Evolutionary conservation across 2,797 vertebrate genomes (phyloP).

Genomic region (Ispidina lecontei): DNA sequence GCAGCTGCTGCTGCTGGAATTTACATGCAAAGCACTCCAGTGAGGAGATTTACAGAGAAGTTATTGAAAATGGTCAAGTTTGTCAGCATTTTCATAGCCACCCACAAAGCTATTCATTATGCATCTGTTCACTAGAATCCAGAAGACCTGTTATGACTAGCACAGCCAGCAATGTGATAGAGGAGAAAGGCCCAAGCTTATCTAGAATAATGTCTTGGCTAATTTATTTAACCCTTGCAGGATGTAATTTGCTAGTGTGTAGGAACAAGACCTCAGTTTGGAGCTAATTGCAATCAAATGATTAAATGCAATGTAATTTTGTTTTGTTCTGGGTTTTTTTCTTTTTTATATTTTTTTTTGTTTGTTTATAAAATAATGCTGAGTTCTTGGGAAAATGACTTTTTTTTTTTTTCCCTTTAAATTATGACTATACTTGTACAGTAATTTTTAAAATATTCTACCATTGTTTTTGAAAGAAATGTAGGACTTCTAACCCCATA

Average conservation of each 20-base stretch:
- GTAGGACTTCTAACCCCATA: neutral
- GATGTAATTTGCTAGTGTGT: neutral
- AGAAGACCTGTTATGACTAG: slow-evolving; percentile 9
- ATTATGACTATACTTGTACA: neutral
- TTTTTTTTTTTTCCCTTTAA: neutral
- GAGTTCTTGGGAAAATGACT: neutral
- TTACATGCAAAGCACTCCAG: slow-evolving; percentile 68
- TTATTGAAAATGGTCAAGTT: slow-evolving; percentile 63
- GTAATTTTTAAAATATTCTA: neutral
- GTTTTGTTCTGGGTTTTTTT: neutral
- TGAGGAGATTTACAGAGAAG: slow-evolving; percentile 63
- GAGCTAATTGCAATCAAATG: neutral
- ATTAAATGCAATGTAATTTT: neutral
- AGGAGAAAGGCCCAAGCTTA: neutral
- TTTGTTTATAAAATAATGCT: neutral
- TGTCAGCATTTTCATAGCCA: slow-evolving; percentile 53
- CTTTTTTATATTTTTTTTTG: neutral
- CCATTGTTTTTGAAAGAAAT: neutral
- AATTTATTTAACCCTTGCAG: neutral
- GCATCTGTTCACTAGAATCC: neutral
- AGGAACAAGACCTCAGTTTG: neutral
- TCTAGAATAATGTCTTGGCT: neutral
- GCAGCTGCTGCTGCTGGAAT: slow-evolving; percentile 68
- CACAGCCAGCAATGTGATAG: neutral
- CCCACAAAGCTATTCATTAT: slow-evolving; percentile 50